Percentiles rank a stretch among this genome's conserved stretches.
These are phyloP conservation scores for Zaprionus kolodkinae DNA, from an alignment of 1,140 invertebrate genomes.

Conservation along the genomic window DNA sequence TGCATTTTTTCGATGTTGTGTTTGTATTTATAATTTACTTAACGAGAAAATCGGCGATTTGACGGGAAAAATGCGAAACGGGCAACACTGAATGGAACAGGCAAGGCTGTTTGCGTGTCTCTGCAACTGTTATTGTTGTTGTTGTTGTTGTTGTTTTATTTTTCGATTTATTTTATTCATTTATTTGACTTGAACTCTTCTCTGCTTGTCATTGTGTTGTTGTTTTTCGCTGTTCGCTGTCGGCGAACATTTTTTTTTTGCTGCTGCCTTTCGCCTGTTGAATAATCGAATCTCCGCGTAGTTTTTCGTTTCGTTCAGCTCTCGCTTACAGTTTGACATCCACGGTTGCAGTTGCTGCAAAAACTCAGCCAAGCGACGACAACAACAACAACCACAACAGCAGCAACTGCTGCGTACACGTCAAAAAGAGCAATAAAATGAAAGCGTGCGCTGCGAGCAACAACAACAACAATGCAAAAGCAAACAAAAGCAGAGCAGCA, in stretches of 20 bases:
- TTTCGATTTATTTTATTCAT: constrained; percentile 32
- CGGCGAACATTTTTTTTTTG: constrained; percentile 12
- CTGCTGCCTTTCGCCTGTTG: constrained; percentile 46
- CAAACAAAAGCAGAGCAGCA: constrained; percentile 47
- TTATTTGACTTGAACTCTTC: constrained; percentile 41
- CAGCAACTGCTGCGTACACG: constrained; percentile 6
- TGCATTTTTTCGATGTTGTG: background rate
- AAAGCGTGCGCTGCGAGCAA: constrained; percentile 37
- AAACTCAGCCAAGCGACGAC: constrained; percentile 43
- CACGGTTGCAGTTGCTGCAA: constrained; percentile 42
- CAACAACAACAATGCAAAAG: constrained; percentile 16
- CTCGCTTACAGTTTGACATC: constrained; percentile 46
- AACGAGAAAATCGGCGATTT: no score
- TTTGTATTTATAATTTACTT: background rate
- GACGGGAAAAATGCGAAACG: background rate
- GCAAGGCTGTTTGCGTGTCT: constrained; percentile 10
- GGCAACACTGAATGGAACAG: background rate
- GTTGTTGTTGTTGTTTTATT: constrained; percentile 7
- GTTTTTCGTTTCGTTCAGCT: constrained; percentile 17
- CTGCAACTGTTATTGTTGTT: constrained; percentile 13
- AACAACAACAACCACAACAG: constrained; percentile 15
- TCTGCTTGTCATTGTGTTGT: constrained; percentile 17
- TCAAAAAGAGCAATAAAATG: constrained; percentile 46
- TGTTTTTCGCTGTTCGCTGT: constrained; percentile 4
- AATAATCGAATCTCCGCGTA: constrained; percentile 36